phyloP scores from a whole-genome alignment of 64 coral and sea anemone genomes.

The Montipora efflorescens region DNA sequence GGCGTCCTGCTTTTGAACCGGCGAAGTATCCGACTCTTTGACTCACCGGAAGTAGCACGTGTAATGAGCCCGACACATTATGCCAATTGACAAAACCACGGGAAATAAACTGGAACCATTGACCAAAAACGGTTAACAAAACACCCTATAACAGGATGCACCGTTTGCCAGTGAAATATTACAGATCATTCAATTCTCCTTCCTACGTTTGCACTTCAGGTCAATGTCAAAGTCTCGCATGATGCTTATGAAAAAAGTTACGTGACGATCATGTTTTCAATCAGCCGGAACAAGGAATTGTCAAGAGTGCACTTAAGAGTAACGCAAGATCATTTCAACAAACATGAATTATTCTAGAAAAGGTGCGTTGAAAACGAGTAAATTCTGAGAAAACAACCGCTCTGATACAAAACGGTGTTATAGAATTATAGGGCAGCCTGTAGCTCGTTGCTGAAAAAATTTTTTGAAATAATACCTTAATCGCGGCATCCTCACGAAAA shows the following conservation, averaged over 20 bases:
- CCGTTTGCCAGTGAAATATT: neutral
- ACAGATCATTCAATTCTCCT: neutral
- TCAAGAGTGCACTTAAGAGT: neutral
- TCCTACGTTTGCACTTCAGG: neutral
- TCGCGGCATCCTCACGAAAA: too few relatives aligned
- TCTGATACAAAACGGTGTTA: too few relatives aligned
- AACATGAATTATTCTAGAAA: too few relatives aligned
- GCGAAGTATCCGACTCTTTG: neutral
- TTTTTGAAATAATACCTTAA: too few relatives aligned
- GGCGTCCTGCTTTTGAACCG: neutral
- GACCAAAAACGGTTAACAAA: neutral
- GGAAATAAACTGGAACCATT: neutral
- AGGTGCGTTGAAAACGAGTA: too few relatives aligned
- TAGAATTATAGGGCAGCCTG: too few relatives aligned
- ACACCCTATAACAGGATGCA: neutral
- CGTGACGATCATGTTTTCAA: neutral
- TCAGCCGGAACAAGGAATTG: neutral
- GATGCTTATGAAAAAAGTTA: neutral
- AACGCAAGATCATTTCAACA: neutral
- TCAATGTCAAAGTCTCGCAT: neutral
- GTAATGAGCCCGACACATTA: neutral
- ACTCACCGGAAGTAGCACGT: neutral
- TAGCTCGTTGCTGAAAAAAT: too few relatives aligned
- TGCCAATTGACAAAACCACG: neutral
- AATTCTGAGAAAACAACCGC: too few relatives aligned